phyloP scores from a whole-genome alignment of 2,888 invertebrate species.

The Ommatoiulus sabulosus region DNA sequence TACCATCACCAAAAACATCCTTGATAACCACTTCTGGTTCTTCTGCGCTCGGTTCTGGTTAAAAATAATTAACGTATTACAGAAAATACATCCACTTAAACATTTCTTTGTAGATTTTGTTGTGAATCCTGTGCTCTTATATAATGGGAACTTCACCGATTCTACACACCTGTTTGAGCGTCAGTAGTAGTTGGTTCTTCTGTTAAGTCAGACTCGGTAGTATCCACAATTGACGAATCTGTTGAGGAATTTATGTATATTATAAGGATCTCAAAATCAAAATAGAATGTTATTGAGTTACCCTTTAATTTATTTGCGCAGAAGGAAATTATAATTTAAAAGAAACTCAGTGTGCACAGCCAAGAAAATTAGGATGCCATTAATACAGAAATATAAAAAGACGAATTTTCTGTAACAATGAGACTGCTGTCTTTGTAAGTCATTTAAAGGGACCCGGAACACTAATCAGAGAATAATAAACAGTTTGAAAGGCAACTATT shows the following conservation, averaged over 20 bases:
- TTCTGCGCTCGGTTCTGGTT: not conserved
- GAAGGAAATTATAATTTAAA: not conserved
- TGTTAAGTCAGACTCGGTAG: slow-evolving; percentile 31
- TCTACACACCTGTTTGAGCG: slow-evolving; percentile 16
- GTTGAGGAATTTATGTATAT: slow-evolving; percentile 12
- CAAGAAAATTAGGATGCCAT: slow-evolving; percentile 8
- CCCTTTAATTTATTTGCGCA: not conserved
- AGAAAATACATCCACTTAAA: not conserved
- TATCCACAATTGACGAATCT: slow-evolving; percentile 47
- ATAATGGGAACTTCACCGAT: no score
- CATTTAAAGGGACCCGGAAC: no score
- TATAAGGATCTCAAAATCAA: not conserved
- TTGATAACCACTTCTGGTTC: slow-evolving; percentile 58
- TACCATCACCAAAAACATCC: slow-evolving; percentile 57
- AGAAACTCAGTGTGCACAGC: slow-evolving; percentile 8
- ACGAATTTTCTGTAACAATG: no score
- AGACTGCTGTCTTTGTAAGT: no score
- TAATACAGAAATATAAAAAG: not conserved
- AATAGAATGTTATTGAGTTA: not conserved
- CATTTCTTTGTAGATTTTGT: not conserved
- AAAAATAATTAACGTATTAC: not conserved
- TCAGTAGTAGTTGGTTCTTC: slow-evolving; percentile 36
- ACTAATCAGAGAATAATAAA: no score
- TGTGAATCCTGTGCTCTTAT: not conserved
- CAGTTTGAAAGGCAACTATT: no score